Percentiles rank a stretch among this genome's conserved stretches.
phyloP scores from a whole-genome alignment of 2,888 invertebrate species.

The Troides oblongomaculatus region DNA sequence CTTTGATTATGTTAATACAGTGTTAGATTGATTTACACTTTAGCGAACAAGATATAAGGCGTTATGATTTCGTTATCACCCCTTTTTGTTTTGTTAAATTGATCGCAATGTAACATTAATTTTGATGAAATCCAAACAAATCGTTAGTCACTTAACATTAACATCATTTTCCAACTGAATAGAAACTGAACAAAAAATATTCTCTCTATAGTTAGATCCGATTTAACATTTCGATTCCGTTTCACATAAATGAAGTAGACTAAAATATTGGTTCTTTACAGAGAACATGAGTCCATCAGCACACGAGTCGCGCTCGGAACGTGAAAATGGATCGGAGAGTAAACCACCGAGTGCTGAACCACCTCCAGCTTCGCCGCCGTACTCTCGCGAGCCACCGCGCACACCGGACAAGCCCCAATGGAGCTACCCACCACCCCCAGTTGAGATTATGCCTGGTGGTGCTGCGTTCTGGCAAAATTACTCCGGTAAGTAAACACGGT shows the following conservation, averaged over 20 bases:
- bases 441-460: constrained; percentile 90
- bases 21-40: neutral
- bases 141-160: neutral
- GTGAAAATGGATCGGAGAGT: constrained; percentile 73
- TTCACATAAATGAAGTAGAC: neutral
- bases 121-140: neutral
- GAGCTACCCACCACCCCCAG: constrained; percentile 75
- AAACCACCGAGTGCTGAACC: constrained; percentile 72
- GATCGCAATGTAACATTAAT: neutral
- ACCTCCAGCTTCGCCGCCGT: constrained; percentile 69
- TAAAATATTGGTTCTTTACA: constrained; percentile 39
- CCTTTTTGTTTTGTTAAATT: neutral
- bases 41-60: neutral
- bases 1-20: neutral
- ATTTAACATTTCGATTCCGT: neutral
- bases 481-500: constrained; percentile 83
- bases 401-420: constrained; percentile 78
- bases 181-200: no score
- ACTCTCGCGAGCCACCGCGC: constrained; percentile 69
- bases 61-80: neutral
- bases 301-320: constrained; percentile 65
- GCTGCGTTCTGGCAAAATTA: constrained; percentile 96
- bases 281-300: constrained; percentile 63
- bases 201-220: no score
- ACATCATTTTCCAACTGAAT: neutral